These are phyloP conservation scores for Lepidothrix coronata DNA, from an alignment of 2,113 vertebrate species.

Conservation along the genomic window DNA sequence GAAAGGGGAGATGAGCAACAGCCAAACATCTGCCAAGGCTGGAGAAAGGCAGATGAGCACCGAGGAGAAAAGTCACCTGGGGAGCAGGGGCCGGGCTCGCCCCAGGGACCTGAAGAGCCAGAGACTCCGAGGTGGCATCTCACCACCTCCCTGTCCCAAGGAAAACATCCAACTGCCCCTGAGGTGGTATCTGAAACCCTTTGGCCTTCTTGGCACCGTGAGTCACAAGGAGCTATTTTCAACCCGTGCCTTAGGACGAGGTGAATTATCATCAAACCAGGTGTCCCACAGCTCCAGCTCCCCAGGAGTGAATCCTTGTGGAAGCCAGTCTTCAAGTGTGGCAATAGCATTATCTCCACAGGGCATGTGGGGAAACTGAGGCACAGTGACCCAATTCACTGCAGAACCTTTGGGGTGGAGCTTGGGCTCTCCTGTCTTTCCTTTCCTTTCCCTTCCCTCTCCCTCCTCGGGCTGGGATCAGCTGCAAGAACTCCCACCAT, in stretches of 20 bases:
- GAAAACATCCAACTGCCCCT: not conserved
- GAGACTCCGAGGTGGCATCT: not conserved
- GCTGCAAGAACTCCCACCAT: not conserved
- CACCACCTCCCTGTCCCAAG: not conserved
- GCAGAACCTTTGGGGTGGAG: not conserved
- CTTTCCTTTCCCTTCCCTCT: not conserved
- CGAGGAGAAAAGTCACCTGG: not conserved
- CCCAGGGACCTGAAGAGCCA: not conserved
- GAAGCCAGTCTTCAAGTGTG: not conserved
- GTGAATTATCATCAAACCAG: not conserved
- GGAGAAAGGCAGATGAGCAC: not conserved
- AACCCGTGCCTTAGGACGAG: not conserved
- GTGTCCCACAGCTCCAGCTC: conserved; percentile 4
- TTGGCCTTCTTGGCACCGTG: not conserved
- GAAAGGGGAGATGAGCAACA: not conserved
- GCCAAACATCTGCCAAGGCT: not conserved
- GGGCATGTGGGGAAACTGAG: not conserved
- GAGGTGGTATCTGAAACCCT: not conserved
- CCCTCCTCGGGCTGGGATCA: not conserved
- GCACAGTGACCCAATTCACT: not conserved
- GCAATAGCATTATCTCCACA: not conserved
- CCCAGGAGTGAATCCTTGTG: not conserved
- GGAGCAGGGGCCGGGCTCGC: accelerated
- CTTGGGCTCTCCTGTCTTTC: not conserved
- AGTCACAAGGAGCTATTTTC: conserved; percentile 25